Base-by-base conservation (phyloP, 2,113 vertebrate genomes). In the Bubo blakistoni region DNA sequence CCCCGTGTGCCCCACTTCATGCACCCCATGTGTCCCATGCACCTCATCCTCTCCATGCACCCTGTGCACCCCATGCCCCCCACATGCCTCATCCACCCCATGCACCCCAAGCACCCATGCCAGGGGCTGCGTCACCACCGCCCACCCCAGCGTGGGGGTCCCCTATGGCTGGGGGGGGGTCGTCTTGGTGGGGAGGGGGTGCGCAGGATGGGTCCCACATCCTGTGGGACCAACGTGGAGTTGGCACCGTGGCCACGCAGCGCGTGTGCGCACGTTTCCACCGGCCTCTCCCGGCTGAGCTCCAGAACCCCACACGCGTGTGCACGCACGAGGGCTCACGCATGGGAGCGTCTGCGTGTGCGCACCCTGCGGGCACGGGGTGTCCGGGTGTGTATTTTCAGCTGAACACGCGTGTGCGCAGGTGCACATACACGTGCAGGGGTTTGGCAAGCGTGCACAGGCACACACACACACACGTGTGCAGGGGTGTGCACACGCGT, bases 341-440 rank as follows among this genome's bases (percentile, higher is more conserved):
- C 5, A 15, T 19, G 69, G 6, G 27, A 25, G 34, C 1, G 11
- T 9, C 27, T 9, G 5, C 1, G 44, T 7, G 44, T 15, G 47
- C 1, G 13, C 14, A 1, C 25, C 9, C 44, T 44, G 16, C 16
- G 44, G 44, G 46, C 46, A 47, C 0, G 1, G 24, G 1, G 24
- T 5, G 11, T 30, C 18, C 47, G 24, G 3, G 1, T 12, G 69
- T 6, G 54, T 9, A 2, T 32, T 59, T 21, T 25, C 85, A 32
- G 0, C 0, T 4, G 49, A 30, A 40, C 42, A 18, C 2, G 2
- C 1, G 1, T 9, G 29, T 5, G 67, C 46, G 2, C 4, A 36
- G 36, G 11, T 14, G 67, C 4, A 1, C 9, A 1, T 22, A 10
- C 21, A 2, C 1, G 4, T 0, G 16, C n/a, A 1, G 4, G 7